Percentiles rank a stretch among this genome's conserved stretches.
phyloP scores from a whole-genome alignment of 2,797 vertebrate species.

The Sphenopsis melanotis region DNA sequence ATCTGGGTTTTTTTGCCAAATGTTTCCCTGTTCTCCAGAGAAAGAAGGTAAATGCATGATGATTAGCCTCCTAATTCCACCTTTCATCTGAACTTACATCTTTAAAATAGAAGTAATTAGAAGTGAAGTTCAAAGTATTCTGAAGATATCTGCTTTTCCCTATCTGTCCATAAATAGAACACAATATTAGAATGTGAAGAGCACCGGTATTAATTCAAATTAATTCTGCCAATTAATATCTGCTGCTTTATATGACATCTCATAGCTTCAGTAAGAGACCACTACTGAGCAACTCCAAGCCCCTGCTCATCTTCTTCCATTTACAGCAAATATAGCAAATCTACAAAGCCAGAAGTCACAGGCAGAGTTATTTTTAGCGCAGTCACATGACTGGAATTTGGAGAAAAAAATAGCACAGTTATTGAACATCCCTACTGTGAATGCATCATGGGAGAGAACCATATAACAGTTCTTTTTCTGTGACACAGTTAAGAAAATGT shows the following conservation, averaged over 20 bases:
- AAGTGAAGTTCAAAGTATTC: not conserved
- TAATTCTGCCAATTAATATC: not conserved
- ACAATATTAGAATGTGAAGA: not conserved
- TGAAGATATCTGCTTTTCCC: not conserved
- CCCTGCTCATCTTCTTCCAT: not conserved
- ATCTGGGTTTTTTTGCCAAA: fast-evolving
- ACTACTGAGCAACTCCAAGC: not conserved
- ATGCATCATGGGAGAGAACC: not conserved
- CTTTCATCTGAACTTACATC: not conserved
- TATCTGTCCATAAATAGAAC: not conserved
- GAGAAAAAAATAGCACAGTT: conserved; percentile 30
- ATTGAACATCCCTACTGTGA: conserved; percentile 29
- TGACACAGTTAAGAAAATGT: not conserved
- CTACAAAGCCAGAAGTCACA: conserved; percentile 10
- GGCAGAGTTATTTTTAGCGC: conserved; percentile 29
- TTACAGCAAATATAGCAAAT: not conserved
- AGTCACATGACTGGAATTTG: conserved; percentile 28
- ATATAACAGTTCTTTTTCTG: not conserved
- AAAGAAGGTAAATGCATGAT: not conserved
- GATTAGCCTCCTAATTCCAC: not conserved
- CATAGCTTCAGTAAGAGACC: not conserved
- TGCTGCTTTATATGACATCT: not conserved
- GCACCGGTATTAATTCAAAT: not conserved
- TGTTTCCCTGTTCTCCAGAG: fast-evolving
- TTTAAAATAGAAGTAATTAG: not conserved